phyloP scores from a whole-genome alignment of 2,888 invertebrate species.

The Tenthredo scrophulariae region DNA sequence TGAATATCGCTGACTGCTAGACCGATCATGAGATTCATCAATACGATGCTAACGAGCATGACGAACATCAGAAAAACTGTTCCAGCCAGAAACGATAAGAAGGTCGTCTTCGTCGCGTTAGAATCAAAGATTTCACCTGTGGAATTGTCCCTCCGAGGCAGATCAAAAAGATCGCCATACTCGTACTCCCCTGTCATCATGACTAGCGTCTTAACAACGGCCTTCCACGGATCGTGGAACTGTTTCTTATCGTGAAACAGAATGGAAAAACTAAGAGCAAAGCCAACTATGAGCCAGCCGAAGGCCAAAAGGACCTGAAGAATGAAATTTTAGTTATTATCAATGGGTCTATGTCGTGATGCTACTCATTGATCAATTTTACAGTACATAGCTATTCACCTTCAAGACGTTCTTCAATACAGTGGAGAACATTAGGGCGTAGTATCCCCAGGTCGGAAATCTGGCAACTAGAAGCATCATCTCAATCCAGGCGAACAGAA shows the following conservation, averaged over 20 bases:
- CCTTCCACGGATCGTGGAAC: constrained; percentile 76
- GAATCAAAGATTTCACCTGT: background rate
- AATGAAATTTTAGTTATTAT: constrained; percentile 3
- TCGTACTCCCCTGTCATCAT: constrained; percentile 83
- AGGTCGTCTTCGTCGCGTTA: constrained; percentile 48
- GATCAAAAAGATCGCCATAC: constrained; percentile 77
- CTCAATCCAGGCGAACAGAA: constrained; percentile 80
- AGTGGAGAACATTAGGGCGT: constrained; percentile 81
- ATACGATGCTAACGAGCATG: constrained; percentile 79
- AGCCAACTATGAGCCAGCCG: constrained; percentile 80
- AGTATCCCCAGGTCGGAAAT: constrained; percentile 80
- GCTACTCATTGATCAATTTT: background rate
- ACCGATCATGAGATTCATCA: constrained; percentile 81
- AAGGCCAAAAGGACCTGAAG: constrained; percentile 79
- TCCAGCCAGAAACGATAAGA: constrained; percentile 73
- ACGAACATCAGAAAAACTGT: constrained; percentile 80
- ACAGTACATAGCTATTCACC: constrained; percentile 69
- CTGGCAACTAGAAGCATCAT: constrained; percentile 80
- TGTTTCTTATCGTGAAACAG: constrained; percentile 78
- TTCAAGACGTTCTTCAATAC: constrained; percentile 80
- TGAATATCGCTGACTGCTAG: constrained; percentile 81
- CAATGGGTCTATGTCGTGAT: background rate
- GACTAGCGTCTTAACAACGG: constrained; percentile 79
- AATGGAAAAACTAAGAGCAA: constrained; percentile 80
- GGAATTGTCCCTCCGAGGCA: background rate